Base-by-base conservation (phyloP, 2,888 invertebrate genomes). In the Cantharis rustica region DNA sequence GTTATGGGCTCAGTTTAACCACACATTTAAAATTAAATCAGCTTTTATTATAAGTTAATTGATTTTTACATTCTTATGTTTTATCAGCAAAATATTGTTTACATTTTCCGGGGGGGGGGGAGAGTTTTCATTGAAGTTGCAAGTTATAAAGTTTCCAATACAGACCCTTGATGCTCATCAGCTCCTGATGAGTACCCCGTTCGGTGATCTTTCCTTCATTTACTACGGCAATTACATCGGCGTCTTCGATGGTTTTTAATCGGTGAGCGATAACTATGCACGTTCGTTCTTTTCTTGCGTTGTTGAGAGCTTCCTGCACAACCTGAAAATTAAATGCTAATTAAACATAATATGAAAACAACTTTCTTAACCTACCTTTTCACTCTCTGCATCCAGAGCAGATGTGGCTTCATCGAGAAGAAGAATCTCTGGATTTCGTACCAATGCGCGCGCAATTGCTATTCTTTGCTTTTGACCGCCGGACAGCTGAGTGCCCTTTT, bases 251-350 rank as follows among this genome's bases (percentile, higher is more conserved):
- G 0, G 96, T 96, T 75, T 95, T 95, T 68, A 97, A 89, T 74
- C 97, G 90, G 87, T 97, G 97, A 0, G 97, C 96, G 81, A 97
- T 96, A 82, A 94, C 93, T 61, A 97, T 93, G 79, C 95, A 96
- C 0, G 96, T 97, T 9, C 77, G 96, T 91, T 95, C 96, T 64
- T 92, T 90, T 83, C 94, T 93, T 0, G 96, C 97, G 73, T 91
- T 90, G 86, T 97, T 96, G 73, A 97, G 88, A 0, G 97, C 96
- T 85, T 95, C 95, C 91, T 97, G 97, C 1, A 97, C 97, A 79
- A 47, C 9, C 47, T 47, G 9, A 23, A 23, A 23, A 23, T 1
- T 23, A 23, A 23, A 23, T 4, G 23, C 23, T 9, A 23, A 23
- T 23, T 0, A 23, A 23, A 9, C 23, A 5, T 0, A n/a, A n/a